A percentile compares a stretch with the other conserved stretches of the same genome.
Evolutionary conservation across 2,113 vertebrate species (phyloP).

Genomic region (Desmodus rotundus): DNA sequence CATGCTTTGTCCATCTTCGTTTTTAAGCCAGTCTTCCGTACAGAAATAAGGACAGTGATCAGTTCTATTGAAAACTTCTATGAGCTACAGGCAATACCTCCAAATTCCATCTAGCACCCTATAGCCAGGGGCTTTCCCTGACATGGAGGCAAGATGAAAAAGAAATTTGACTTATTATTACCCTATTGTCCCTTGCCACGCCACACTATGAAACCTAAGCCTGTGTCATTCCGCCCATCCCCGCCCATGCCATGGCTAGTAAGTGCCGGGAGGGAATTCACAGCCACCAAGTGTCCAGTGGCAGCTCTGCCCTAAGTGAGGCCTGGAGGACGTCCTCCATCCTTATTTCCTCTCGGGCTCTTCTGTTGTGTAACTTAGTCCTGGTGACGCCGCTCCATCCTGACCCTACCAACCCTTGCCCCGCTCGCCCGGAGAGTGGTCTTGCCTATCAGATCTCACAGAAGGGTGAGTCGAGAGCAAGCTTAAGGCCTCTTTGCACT

Average conservation of each 20-base stretch:
- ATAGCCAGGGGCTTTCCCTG: background rate
- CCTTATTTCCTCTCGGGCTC: background rate
- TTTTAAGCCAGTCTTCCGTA: background rate
- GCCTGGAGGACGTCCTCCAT: background rate
- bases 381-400: background rate
- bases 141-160: background rate
- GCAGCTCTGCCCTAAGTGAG: background rate
- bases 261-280: background rate
- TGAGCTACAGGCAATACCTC: background rate
- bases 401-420: background rate
- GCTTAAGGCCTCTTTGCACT: background rate
- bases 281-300: background rate
- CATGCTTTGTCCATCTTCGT: background rate
- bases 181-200: background rate
- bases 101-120: background rate
- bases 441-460: background rate
- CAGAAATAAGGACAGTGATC: background rate
- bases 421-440: background rate
- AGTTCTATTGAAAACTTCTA: background rate
- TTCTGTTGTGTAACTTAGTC: too few species aligned
- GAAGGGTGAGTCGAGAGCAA: background rate
- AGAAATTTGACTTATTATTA: background rate
- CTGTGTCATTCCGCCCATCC: rapidly evolving
- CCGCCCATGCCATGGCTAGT: background rate
- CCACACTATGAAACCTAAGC: background rate